Conservation (phyloP, 2,797 vertebrate species). For the Anolis apletophallus region DNA sequence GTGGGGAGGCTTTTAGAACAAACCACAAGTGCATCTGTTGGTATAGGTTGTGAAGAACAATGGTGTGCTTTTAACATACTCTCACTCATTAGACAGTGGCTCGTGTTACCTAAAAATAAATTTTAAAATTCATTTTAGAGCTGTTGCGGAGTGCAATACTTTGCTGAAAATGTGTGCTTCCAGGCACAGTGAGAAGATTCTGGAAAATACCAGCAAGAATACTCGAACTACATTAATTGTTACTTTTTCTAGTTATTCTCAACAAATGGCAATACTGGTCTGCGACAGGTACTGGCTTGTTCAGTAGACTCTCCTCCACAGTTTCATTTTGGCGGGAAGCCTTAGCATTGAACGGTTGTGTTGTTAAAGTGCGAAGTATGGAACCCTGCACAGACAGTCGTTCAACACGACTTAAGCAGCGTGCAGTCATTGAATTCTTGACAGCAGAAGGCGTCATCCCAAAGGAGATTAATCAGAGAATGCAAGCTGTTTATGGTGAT, state of each 20-base stretch:
- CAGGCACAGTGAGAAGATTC: neutral
- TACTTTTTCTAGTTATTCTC: neutral
- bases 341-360: too few relatives aligned
- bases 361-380: too few relatives aligned
- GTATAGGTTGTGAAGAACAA: neutral
- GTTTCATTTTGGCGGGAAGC: too few relatives aligned
- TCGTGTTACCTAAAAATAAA: neutral
- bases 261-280: too few relatives aligned
- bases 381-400: too few relatives aligned
- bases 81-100: neutral
- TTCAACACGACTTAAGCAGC: too few relatives aligned
- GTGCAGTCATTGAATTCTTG: too few relatives aligned
- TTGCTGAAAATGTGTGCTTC: neutral
- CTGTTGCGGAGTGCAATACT: neutral
- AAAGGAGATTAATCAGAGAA: too few relatives aligned
- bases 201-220: neutral
- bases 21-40: neutral
- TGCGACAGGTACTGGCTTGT: too few relatives aligned
- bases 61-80: neutral
- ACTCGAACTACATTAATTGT: neutral
- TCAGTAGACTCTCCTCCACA: too few relatives aligned
- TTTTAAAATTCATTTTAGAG: neutral
- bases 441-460: too few relatives aligned
- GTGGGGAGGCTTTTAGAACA: neutral
- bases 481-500: too few relatives aligned